phyloP scores from a whole-genome alignment of 2,113 vertebrate genomes.

The Felis chaus region DNA sequence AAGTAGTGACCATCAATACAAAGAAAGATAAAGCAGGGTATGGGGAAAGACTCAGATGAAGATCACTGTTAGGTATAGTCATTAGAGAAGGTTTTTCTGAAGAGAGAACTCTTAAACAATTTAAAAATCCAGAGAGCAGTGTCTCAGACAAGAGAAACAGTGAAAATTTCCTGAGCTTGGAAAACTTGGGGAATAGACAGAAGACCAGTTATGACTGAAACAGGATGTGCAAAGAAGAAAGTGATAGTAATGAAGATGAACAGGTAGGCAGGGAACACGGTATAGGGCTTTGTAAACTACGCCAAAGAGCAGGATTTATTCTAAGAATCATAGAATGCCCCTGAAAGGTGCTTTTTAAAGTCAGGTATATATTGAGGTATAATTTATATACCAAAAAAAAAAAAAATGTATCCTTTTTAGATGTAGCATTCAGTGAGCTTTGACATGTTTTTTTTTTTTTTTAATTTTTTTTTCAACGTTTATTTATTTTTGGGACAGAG shows the following conservation, averaged over 20 bases:
- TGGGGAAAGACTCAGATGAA: not conserved
- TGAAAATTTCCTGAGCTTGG: not conserved
- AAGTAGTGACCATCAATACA: not conserved
- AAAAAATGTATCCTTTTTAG: not conserved
- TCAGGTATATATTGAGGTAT: not conserved
- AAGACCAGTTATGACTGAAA: not conserved
- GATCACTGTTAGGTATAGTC: not conserved
- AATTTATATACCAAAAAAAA: not conserved
- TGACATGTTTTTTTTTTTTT: not conserved
- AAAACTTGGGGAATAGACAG: not conserved
- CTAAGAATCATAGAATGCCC: not conserved
- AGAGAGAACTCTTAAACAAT: not conserved
- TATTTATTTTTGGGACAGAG: too few relatives aligned
- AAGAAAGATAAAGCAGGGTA: not conserved
- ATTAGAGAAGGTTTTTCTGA: not conserved
- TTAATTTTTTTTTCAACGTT: too few relatives aligned
- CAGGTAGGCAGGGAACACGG: not conserved
- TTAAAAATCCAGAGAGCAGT: not conserved
- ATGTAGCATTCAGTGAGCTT: not conserved
- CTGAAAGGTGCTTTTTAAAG: not conserved
- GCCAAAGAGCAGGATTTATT: not conserved
- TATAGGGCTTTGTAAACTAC: not conserved
- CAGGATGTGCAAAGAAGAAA: not conserved
- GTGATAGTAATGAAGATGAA: not conserved
- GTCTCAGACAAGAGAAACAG: not conserved